Conservation (phyloP, 2,888 invertebrate species). For the Chromoteleia sp. region DNA sequence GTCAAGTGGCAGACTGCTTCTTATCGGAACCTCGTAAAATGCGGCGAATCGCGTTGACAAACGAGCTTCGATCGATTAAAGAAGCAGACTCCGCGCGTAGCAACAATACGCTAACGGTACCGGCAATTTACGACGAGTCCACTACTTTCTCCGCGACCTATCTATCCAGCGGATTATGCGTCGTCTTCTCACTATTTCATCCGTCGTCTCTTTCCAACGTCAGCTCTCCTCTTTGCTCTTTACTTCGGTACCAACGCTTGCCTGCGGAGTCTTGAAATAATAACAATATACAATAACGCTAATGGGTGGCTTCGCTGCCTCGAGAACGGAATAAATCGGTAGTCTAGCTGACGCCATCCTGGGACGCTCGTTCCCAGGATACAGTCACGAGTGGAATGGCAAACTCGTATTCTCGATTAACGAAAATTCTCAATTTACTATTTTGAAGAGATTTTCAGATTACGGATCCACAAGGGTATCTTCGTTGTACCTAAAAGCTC, state of each 20-base stretch:
- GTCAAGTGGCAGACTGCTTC: conserved; percentile 40
- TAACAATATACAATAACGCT: conserved; percentile 79
- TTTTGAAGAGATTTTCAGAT: too few species aligned
- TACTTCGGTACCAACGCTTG: conserved; percentile 73
- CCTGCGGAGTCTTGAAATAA: conserved; percentile 76
- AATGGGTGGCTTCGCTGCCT: conserved; percentile 74
- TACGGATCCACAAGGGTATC: too few species aligned
- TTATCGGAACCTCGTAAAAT: conserved; percentile 41
- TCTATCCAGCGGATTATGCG: conserved; percentile 67
- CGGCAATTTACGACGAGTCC: conserved; percentile 51
- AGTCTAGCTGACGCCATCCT: conserved; percentile 70
- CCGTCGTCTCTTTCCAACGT: conserved; percentile 68
- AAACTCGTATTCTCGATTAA: neutral
- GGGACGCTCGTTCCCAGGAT: conserved; percentile 35
- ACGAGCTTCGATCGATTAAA: conserved; percentile 40
- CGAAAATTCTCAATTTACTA: too few species aligned
- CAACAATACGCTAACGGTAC: conserved; percentile 66
- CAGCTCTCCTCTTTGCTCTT: conserved; percentile 7
- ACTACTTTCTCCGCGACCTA: conserved; percentile 77
- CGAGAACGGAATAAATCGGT: conserved; percentile 72
- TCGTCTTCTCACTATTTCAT: conserved; percentile 51
- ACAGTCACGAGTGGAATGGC: conserved; percentile 30
- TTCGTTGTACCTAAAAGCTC: too few species aligned
- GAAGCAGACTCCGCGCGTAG: conserved; percentile 19
- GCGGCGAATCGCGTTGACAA: conserved; percentile 51